Evolutionary conservation across 2,888 invertebrate genomes (phyloP), one percentile per base, ranked within the genome.

Genomic region (Onchidella celtica): DNA sequence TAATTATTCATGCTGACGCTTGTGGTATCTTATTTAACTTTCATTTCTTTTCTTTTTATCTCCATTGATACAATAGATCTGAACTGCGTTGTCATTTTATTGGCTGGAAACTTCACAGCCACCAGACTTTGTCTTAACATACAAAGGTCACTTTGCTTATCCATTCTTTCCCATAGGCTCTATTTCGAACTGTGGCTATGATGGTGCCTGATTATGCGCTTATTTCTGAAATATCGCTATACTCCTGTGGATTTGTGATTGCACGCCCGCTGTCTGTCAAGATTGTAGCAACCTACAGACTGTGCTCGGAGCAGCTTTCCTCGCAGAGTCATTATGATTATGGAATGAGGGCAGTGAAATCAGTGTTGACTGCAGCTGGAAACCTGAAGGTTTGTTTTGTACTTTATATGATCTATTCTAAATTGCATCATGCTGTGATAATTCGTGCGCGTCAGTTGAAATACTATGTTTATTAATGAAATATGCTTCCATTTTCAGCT

Each of bases 201-300:
- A 97, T 97, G 97, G 97, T 98, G 80, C 98, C 98, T 0, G 98
- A 99, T 94, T 98, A 98, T 93, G 97, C 96, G n/a, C 96, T 98
- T 96, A 98, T 99, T 92, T 97, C 98, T 0, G 98, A 98, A 94
- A 98, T 98, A 92, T 97, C 97, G 0, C 94, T 99, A 9, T 98
- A 98, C 93, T 98, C 98, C 27, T 97, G 97, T 93, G 98, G 98
- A 32, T 98, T 98, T 93, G 96, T 96, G 32, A 95, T 95, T 89
- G 98, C 98, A 11, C 95, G 97, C 85, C 96, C 93, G 0, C 88
- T 94, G 81, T 92, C 94, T 3, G 92, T 94, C n/a, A 94, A 94
- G 88, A 94, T 94, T 81, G 94, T 94, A 38, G 93, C 94, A 27
- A 93, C 94, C 2, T 94, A 94, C 88, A 87, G 93, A 32, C 86